Conservation (phyloP, 2,113 vertebrate species). For the Dolichotis patagonum region DNA sequence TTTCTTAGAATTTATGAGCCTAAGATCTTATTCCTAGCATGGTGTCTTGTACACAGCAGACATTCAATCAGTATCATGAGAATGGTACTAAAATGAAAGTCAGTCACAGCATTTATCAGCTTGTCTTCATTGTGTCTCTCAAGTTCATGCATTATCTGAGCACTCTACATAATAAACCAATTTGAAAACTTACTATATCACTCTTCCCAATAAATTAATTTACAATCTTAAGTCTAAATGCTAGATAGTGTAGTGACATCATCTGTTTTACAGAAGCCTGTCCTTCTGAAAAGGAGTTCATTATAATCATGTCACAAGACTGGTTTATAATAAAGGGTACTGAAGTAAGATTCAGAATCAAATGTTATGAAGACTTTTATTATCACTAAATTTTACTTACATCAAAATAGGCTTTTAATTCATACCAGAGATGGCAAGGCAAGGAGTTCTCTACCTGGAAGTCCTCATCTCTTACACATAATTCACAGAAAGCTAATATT, state of each 20-base stretch:
- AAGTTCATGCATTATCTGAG: neutral
- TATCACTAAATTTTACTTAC: neutral
- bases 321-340: neutral
- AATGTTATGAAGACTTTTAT: neutral
- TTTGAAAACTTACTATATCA: constrained; percentile 16
- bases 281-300: constrained; percentile 15
- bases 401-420: constrained; percentile 25
- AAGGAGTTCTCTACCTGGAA: neutral
- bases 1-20: constrained; percentile 29
- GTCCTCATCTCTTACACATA: neutral
- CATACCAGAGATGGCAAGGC: neutral
- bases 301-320: neutral
- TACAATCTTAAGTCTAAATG: neutral
- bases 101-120: neutral
- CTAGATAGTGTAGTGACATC: neutral
- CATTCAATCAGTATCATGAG: neutral
- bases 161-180: neutral
- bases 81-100: constrained; percentile 14
- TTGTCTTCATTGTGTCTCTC: constrained; percentile 5
- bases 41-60: neutral
- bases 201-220: constrained; percentile 24
- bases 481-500: constrained; percentile 42
- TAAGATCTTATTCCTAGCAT: neutral
- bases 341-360: neutral
- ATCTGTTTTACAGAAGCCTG: neutral